Evolutionary conservation across 2,888 invertebrate species (phyloP).

Genomic region (Julus scandinavius): DNA sequence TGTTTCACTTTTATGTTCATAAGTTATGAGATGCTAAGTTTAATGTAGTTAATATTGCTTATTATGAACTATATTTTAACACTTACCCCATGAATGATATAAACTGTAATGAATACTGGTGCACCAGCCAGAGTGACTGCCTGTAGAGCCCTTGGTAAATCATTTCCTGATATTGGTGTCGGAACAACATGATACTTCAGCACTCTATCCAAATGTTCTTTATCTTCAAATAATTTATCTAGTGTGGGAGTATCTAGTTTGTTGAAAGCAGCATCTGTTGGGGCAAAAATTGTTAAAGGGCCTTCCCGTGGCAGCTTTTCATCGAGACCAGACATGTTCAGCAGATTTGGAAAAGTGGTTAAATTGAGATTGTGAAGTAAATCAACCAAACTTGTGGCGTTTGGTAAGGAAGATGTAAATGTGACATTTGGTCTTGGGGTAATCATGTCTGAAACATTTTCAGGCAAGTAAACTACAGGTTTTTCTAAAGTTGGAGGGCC

Average conservation of each 20-base stretch:
- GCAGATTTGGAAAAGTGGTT: slow-evolving; percentile 46
- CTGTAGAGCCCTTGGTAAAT: slow-evolving; percentile 49
- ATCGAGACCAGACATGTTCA: slow-evolving; percentile 48
- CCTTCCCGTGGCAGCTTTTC: slow-evolving; percentile 45
- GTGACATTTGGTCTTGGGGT: slow-evolving; percentile 52
- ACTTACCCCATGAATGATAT: slow-evolving; percentile 49
- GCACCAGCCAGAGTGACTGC: slow-evolving; percentile 51
- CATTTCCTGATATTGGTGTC: slow-evolving; percentile 13
- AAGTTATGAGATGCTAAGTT: neutral
- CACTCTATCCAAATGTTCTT: slow-evolving; percentile 59
- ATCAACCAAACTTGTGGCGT: slow-evolving; percentile 29
- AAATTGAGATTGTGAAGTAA: slow-evolving; percentile 42
- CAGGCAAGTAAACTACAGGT: slow-evolving; percentile 50
- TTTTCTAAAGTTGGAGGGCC: neutral
- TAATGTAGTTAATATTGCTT: too few species aligned
- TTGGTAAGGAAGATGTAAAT: slow-evolving; percentile 18
- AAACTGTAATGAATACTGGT: slow-evolving; percentile 51
- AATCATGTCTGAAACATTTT: neutral
- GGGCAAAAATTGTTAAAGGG: slow-evolving; percentile 53
- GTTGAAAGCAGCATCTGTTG: slow-evolving; percentile 52
- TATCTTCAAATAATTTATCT: slow-evolving; percentile 55
- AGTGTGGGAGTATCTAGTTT: slow-evolving; percentile 37
- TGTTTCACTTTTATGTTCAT: too few species aligned
- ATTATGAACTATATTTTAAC: too few species aligned
- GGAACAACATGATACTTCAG: slow-evolving; percentile 63